These are phyloP conservation scores for Catocala fraxini DNA, from an alignment of 2,888 invertebrate species.

Conservation along the genomic window DNA sequence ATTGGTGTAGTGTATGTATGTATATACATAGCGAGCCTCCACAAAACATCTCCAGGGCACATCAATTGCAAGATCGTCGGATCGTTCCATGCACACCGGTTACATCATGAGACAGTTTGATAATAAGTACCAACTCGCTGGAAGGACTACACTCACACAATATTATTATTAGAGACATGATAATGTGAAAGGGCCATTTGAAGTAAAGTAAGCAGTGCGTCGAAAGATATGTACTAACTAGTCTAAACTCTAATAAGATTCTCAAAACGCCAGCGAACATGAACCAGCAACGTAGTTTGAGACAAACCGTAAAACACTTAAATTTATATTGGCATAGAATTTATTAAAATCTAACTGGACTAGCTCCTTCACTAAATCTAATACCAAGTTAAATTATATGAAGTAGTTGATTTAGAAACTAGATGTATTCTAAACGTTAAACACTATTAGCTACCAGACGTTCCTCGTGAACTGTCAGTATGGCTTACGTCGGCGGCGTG, in stretches of 20 bases:
- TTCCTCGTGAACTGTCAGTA: not conserved
- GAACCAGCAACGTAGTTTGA: slow-evolving; percentile 63
- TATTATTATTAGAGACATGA: not conserved
- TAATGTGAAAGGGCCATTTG: slow-evolving; percentile 24
- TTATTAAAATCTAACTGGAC: slow-evolving; percentile 77
- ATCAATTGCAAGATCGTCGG: no score
- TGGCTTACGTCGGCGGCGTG: no score
- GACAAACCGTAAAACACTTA: slow-evolving; percentile 64
- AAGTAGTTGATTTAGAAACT: slow-evolving; percentile 48
- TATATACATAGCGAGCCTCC: no score
- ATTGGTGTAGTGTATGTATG: no score
- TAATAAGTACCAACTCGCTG: no score
- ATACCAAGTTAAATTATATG: slow-evolving; percentile 43
- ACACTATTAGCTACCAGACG: slow-evolving; percentile 36
- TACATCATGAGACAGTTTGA: no score
- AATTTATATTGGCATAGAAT: slow-evolving; percentile 71
- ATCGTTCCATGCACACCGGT: no score
- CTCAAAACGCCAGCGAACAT: slow-evolving; percentile 45
- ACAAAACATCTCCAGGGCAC: no score
- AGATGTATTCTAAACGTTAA: slow-evolving; percentile 11
- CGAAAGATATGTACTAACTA: slow-evolving; percentile 33
- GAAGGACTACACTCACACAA: no score
- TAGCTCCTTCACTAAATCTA: slow-evolving; percentile 81
- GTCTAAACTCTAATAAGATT: slow-evolving; percentile 49
- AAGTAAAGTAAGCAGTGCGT: slow-evolving; percentile 36